Percentiles rank a stretch among this genome's conserved stretches.
These are phyloP conservation scores for Gnathonemus echidnorhynchus DNA, from an alignment of 2,113 vertebrate genomes.

Conservation along the genomic window DNA sequence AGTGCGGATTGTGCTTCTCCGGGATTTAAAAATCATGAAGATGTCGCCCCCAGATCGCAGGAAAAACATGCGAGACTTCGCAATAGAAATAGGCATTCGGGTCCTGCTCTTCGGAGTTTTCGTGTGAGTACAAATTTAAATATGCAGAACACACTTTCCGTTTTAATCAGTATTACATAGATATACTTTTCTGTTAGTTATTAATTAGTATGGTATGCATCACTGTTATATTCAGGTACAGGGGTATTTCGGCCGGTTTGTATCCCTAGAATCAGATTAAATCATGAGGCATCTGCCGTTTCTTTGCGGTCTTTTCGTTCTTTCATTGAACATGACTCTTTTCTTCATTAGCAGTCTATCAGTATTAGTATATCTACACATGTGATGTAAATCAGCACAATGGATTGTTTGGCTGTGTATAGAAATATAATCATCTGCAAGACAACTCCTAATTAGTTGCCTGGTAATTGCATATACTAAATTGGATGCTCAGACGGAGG, in stretches of 20 bases:
- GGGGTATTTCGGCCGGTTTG: neutral
- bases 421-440: neutral
- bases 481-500: neutral
- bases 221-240: neutral
- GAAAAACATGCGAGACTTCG: constrained; percentile 60
- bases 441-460: neutral
- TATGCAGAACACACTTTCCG: neutral
- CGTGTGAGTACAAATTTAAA: constrained; percentile 54
- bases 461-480: neutral
- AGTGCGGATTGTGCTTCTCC: neutral
- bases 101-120: constrained; percentile 71
- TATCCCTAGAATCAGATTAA: neutral
- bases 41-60: constrained; percentile 59
- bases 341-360: neutral
- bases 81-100: constrained; percentile 61
- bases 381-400: neutral
- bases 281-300: neutral
- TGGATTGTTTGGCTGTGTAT: neutral
- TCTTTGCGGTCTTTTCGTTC: neutral
- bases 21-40: constrained; percentile 50
- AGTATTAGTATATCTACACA: neutral
- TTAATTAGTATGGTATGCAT: neutral
- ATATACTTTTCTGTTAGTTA: neutral
- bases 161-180: neutral
- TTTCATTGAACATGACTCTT: neutral